Evolutionary conservation across 2,113 vertebrate genomes (phyloP), one percentile per base, ranked within the genome.

Genomic region (Myotis brandtii): DNA sequence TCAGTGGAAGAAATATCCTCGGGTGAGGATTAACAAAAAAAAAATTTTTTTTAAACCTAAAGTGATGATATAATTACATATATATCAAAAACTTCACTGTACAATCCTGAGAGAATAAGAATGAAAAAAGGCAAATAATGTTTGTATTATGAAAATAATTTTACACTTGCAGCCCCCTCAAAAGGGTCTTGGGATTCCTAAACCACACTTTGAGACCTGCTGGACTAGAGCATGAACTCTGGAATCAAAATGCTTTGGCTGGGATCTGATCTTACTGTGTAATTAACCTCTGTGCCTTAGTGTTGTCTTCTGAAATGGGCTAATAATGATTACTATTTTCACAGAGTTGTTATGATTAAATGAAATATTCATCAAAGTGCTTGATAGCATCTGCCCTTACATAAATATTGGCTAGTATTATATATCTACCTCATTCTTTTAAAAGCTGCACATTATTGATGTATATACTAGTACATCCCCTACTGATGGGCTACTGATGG

Each of bases 311-410:
- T 34, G 50, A 92, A 86, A 52, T 70, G 50, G n/a, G 59, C 50
- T 93, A 52, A 32, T 84, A 62, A 86, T 92, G 59, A 76, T 40
- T 73, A 27, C 30, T 70, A 21, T 59, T 70, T 93, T 69, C 67
- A 86, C 32, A 34, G 21, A 85, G 54, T n/a, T 82, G 54, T n/a
- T 82, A 67, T 48, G n/a, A 75, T 89, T 96, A 89, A 96, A 92
- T 76, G n/a, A 80, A 73, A 11, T 79, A 52, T 79, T 91, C 85
- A 96, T 72, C 54, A 75, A 93, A 86, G 50, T n/a, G 40, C 6
- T 20, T 80, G 54, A 75, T 37, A 84, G 30, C 70, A 67, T 66
- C 64, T 92, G 37, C 92, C 48, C 56, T 27, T 59, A 91, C n/a
- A 34, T 86, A 67, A 93, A 76, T 82, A 77, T 37, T 86, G 67